Evolutionary conservation across 2,113 vertebrate genomes (phyloP).

Genomic region (Rhineura floridana): DNA sequence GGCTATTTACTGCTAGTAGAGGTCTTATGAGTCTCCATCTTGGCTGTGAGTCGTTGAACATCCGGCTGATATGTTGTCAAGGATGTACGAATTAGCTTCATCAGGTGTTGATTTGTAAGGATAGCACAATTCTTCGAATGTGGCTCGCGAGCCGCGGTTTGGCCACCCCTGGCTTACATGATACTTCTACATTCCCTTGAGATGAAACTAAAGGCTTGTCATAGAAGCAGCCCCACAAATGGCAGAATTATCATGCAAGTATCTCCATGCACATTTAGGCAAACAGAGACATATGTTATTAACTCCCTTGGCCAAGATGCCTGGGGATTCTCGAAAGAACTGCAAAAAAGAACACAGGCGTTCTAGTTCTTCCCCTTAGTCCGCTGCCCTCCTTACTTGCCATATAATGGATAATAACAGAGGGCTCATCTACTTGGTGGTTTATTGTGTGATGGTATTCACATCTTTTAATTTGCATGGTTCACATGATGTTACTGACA

Average conservation of each 20-base stretch:
- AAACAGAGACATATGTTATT: background rate
- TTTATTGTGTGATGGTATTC: too few relatives aligned
- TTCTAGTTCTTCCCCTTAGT: background rate
- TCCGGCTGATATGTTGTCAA: too few relatives aligned
- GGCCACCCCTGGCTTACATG: background rate
- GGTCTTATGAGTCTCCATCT: too few relatives aligned
- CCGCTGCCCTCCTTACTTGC: background rate
- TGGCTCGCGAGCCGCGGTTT: too few relatives aligned
- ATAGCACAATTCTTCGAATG: too few relatives aligned
- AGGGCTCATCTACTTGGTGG: too few relatives aligned
- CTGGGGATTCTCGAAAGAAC: background rate
- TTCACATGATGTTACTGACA: too few relatives aligned
- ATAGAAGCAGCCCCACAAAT: background rate
- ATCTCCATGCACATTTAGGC: background rate
- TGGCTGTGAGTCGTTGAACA: too few relatives aligned
- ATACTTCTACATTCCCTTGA: background rate
- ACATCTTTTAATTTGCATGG: too few relatives aligned
- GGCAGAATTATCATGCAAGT: background rate
- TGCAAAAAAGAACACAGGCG: background rate
- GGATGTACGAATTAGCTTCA: too few relatives aligned
- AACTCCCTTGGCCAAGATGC: background rate
- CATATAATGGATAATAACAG: slow-evolving; percentile 1
- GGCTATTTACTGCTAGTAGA: too few relatives aligned
- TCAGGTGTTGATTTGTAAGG: too few relatives aligned
- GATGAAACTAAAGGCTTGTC: background rate